A percentile compares a stretch with the other conserved stretches of the same genome.
Conservation (phyloP, 2,888 invertebrate species). For the Pseudeuparius sepicola region DNA sequence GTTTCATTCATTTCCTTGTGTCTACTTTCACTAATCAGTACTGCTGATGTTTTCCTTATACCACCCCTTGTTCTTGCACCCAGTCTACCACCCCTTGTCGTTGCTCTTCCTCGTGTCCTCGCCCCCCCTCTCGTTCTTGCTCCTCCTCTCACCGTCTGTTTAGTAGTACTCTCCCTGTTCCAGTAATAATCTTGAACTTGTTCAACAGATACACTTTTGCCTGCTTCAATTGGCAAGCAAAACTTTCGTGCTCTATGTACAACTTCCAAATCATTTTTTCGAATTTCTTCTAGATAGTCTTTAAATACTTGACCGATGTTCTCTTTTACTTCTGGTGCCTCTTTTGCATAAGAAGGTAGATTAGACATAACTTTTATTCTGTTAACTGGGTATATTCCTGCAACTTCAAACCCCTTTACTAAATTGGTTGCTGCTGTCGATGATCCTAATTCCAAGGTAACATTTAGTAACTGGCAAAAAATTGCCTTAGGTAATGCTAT, state of each 20-base stretch:
- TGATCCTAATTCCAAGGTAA: slow-evolving; percentile 12
- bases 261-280: slow-evolving; percentile 10
- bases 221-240: slow-evolving; percentile 12
- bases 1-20: too few species aligned
- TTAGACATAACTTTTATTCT: slow-evolving; percentile 9
- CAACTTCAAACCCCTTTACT: slow-evolving; percentile 12
- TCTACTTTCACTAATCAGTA: too few species aligned
- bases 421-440: too few species aligned
- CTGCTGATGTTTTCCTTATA: too few species aligned
- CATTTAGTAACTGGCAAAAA: too few species aligned
- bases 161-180: slow-evolving; percentile 6
- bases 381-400: slow-evolving; percentile 11
- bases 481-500: too few species aligned
- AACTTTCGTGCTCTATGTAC: slow-evolving; percentile 11
- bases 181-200: slow-evolving; percentile 11
- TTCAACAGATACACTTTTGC: slow-evolving; percentile 14
- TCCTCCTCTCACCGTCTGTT: too few species aligned
- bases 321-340: slow-evolving; percentile 4
- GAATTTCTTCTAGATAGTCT: slow-evolving; percentile 9
- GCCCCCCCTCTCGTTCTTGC: slow-evolving; percentile 11
- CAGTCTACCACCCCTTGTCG: too few species aligned
- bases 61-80: too few species aligned
- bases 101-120: too few species aligned
- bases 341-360: slow-evolving; percentile 11
- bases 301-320: slow-evolving; percentile 10